Percentiles rank a stretch among this genome's conserved stretches.
phyloP scores from a whole-genome alignment of 2,888 invertebrate species.

The Euclidia mi region DNA sequence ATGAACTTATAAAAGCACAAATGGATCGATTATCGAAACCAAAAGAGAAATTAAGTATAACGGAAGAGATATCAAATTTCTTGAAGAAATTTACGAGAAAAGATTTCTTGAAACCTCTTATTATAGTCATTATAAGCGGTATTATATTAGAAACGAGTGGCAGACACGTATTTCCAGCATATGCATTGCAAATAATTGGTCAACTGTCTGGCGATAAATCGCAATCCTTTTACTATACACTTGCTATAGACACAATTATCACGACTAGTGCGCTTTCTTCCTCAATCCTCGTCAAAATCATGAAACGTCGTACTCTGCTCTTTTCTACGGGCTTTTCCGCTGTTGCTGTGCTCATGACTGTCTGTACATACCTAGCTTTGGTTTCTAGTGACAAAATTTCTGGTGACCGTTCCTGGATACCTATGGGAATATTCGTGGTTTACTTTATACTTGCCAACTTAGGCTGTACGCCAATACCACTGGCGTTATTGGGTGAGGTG shows the following conservation, averaged over 20 bases:
- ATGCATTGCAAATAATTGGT: constrained; percentile 70
- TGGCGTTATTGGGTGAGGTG: constrained; percentile 75
- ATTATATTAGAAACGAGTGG: constrained; percentile 71
- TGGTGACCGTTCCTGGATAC: constrained; percentile 59
- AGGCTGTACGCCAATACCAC: constrained; percentile 75
- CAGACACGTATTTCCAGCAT: constrained; percentile 72
- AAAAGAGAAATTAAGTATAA: constrained; percentile 25
- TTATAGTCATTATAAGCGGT: constrained; percentile 60
- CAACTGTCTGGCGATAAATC: constrained; percentile 63
- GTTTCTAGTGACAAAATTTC: constrained; percentile 56
- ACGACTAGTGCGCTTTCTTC: constrained; percentile 66
- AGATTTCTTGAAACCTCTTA: constrained; percentile 70
- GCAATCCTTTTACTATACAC: constrained; percentile 66
- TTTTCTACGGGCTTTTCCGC: constrained; percentile 69
- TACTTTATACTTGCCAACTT: constrained; percentile 74
- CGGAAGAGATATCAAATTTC: constrained; percentile 41
- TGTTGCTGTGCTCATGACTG: constrained; percentile 54
- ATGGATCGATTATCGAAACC: constrained; percentile 45
- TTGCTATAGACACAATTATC: constrained; percentile 71
- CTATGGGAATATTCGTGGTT: constrained; percentile 62
- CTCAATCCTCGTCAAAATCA: constrained; percentile 66
- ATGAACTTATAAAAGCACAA: constrained; percentile 66
- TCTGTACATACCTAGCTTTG: constrained; percentile 67
- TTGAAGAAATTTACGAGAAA: constrained; percentile 65
- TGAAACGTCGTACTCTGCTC: constrained; percentile 68